Evolutionary conservation across 1,140 invertebrate genomes (phyloP).

Genomic region (Heliconius nattereri): DNA sequence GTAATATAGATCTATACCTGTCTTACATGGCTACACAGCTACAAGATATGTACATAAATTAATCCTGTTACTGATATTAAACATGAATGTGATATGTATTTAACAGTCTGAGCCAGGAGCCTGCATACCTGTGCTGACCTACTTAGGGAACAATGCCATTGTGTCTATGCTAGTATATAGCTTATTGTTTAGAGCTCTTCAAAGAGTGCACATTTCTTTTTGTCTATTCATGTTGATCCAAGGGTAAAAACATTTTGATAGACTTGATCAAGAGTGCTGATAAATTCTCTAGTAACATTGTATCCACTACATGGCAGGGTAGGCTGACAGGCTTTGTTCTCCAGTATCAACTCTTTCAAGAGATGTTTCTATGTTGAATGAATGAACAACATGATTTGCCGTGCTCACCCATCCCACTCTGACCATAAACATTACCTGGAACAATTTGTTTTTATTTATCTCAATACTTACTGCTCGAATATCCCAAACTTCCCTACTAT

Average conservation of each 20-base stretch:
- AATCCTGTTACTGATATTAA: conserved; percentile 10
- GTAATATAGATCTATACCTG: too few relatives aligned
- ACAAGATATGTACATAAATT: neutral
- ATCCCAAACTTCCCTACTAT: too few relatives aligned
- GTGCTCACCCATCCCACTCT: too few relatives aligned
- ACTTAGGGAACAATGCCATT: conserved; percentile 27
- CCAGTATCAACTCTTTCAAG: too few relatives aligned
- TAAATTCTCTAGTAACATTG: neutral
- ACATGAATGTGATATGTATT: conserved; percentile 18
- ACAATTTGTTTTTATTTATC: too few relatives aligned
- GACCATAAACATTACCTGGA: too few relatives aligned
- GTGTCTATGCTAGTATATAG: conserved; percentile 19
- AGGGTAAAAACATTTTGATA: neutral
- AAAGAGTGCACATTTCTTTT: neutral
- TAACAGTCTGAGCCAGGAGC: conserved; percentile 7
- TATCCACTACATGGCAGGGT: too few relatives aligned
- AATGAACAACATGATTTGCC: neutral
- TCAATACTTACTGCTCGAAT: too few relatives aligned
- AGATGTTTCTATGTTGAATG: neutral
- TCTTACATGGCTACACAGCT: too few relatives aligned
- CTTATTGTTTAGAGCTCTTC: conserved; percentile 14
- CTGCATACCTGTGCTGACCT: conserved; percentile 22
- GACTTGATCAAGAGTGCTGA: neutral
- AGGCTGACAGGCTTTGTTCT: too few relatives aligned
- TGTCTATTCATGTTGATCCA: neutral